Conservation (phyloP, 2,888 invertebrate genomes). For the Philereme vetulata region DNA sequence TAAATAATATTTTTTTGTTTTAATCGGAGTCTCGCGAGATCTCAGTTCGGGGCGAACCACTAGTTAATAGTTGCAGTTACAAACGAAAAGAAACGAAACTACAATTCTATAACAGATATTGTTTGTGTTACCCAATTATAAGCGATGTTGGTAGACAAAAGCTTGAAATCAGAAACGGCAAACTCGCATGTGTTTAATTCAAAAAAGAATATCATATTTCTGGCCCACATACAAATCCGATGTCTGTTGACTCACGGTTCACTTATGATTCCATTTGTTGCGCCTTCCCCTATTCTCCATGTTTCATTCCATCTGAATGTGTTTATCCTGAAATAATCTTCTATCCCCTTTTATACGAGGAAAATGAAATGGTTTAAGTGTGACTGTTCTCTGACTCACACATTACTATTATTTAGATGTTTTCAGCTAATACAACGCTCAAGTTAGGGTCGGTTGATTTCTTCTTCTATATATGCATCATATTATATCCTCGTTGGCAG, state of each 20-base stretch:
- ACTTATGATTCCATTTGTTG: constrained; percentile 50
- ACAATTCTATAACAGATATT: too few relatives aligned
- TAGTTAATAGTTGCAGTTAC: too few relatives aligned
- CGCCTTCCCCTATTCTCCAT: constrained; percentile 38
- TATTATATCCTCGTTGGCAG: constrained; percentile 1
- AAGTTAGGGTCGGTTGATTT: constrained; percentile 3
- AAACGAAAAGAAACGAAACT: too few relatives aligned
- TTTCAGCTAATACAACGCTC: constrained; percentile 1
- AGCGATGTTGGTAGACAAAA: constrained; percentile 1
- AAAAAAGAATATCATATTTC: constrained; percentile 26
- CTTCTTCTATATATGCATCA: background rate
- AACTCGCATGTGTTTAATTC: constrained; percentile 16
- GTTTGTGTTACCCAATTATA: too few relatives aligned
- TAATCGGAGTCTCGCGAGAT: too few relatives aligned
- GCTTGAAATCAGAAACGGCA: constrained; percentile 1
- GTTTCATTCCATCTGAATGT: constrained; percentile 28
- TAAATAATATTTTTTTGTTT: too few relatives aligned
- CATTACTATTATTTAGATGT: constrained; percentile 18
- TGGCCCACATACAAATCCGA: constrained; percentile 20
- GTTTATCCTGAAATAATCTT: constrained; percentile 40
- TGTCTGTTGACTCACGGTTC: constrained; percentile 43
- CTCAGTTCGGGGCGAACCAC: too few relatives aligned
- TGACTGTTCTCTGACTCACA: constrained; percentile 42
- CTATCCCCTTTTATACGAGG: constrained; percentile 20
- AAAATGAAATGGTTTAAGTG: constrained; percentile 38